Evolutionary conservation across 1,140 invertebrate genomes (phyloP), one percentile per base, ranked within the genome.

Genomic region (Helicoverpa armigera): DNA sequence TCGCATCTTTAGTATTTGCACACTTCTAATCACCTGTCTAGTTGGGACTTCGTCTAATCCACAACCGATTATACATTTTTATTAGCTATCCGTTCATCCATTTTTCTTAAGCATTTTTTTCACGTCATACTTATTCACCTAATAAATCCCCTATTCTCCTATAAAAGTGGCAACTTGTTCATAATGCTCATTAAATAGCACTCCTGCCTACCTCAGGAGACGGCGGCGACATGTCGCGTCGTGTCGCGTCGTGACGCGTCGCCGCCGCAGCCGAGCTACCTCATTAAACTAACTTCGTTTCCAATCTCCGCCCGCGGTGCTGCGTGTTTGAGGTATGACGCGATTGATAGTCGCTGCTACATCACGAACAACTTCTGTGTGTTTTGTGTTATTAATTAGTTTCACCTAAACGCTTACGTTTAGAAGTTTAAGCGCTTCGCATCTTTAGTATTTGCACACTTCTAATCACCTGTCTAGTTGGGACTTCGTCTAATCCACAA

Each of bases 221-320:
- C 50, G 65, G n/a, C 65, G 65, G n/a, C 35, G 43, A 50, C 65
- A 69, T 69, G 70, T 56, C 53, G 60, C 67, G 69, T 70, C 12
- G 18, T 13, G 50, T 13, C 18, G 18, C 48, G 75, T 53, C 35
- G 13, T 60, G 73, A 29, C 43, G 13, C 31, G 13, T 63, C 18
- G 50, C 75, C 75, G 75, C 72, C 65, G 48, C 80, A 60, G 35
- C 73, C 58, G 65, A 74, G 61, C 79, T 80, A 77, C 75, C 79
- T 86, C 85, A 82, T 84, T 83, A 83, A 83, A 86, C 82, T 81
- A 82, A 82, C 80, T 86, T 74, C 63, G 73, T 72, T 56, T 81
- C 35, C 82, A 83, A 83, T 83, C 79, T 83, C 79, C 82, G 73
- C 56, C 72, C 82, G 73, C 48, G 58, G 63, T 67, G 51, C n/a